A percentile compares a stretch with the other conserved stretches of the same genome.
phyloP scores from a whole-genome alignment of 2,888 invertebrate species.

The Cantharis lateralis region DNA sequence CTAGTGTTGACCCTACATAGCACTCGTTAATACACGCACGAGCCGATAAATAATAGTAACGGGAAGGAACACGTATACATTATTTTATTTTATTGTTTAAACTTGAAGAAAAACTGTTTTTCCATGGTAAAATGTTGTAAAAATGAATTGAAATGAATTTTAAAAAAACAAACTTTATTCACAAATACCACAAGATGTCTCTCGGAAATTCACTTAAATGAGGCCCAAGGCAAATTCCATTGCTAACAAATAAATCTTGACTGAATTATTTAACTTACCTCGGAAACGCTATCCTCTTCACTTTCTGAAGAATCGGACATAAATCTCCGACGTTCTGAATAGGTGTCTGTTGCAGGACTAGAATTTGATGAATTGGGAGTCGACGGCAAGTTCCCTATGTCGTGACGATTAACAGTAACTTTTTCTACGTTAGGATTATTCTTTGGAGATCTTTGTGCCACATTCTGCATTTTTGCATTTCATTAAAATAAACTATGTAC shows the following conservation, averaged over 20 bases:
- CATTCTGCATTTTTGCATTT: constrained; percentile 91
- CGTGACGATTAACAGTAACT: constrained; percentile 72
- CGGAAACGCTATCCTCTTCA: constrained; percentile 94
- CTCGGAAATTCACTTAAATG: constrained; percentile 64
- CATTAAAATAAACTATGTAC: constrained; percentile 59
- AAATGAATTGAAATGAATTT: not conserved
- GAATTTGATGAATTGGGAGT: constrained; percentile 82
- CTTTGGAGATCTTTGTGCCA: constrained; percentile 75
- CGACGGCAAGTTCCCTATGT: constrained; percentile 72
- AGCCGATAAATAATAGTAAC: constrained; percentile 14
- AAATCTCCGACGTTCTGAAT: constrained; percentile 84
- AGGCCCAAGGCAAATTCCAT: constrained; percentile 49
- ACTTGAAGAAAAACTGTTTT: not conserved
- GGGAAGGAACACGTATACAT: constrained; percentile 26
- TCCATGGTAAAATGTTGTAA: not conserved
- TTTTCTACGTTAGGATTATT: constrained; percentile 83
- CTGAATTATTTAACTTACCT: constrained; percentile 68
- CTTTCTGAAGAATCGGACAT: constrained; percentile 94
- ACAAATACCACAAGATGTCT: constrained; percentile 65
- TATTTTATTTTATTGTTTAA: constrained; percentile 14
- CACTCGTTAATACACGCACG: constrained; percentile 20
- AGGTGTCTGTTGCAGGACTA: constrained; percentile 84
- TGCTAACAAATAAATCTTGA: constrained; percentile 44
- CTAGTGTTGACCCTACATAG: constrained; percentile 29
- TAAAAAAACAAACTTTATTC: constrained; percentile 10